Conservation (phyloP, 2,888 invertebrate genomes). For the Belgica antarctica region DNA sequence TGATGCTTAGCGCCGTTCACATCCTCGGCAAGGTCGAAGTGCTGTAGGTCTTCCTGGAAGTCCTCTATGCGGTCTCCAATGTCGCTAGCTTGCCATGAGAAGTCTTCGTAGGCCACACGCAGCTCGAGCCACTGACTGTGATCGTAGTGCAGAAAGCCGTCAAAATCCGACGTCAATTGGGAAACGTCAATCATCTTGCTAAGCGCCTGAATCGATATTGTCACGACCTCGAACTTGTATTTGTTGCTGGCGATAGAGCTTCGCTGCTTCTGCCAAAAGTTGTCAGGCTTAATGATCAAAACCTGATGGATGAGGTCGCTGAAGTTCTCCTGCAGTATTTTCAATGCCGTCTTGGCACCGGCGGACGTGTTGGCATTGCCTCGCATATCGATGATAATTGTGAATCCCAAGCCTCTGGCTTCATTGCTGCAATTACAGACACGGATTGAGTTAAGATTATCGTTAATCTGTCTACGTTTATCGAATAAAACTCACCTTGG, state of each 20-base stretch:
- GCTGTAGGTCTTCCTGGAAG: slow-evolving; percentile 86
- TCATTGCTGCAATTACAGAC: slow-evolving; percentile 66
- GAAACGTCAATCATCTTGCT: slow-evolving; percentile 88
- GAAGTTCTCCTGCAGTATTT: slow-evolving; percentile 95
- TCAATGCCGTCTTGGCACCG: slow-evolving; percentile 94
- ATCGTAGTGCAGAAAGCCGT: slow-evolving; percentile 90
- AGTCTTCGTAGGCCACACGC: slow-evolving; percentile 89
- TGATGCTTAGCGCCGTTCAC: slow-evolving; percentile 87
- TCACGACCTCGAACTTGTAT: slow-evolving; percentile 97
- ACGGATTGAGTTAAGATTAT: slow-evolving; percentile 10
- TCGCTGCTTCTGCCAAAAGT: slow-evolving; percentile 99
- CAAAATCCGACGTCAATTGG: slow-evolving; percentile 90
- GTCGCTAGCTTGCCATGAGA: slow-evolving; percentile 94
- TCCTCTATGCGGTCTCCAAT: slow-evolving; percentile 89
- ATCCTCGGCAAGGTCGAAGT: slow-evolving; percentile 93
- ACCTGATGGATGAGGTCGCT: slow-evolving; percentile 87
- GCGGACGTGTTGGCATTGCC: slow-evolving; percentile 78
- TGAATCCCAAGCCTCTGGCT: slow-evolving; percentile 83
- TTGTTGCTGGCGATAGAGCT: slow-evolving; percentile 96
- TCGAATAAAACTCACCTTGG: slow-evolving; percentile 71
- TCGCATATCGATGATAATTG: slow-evolving; percentile 96
- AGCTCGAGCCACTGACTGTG: slow-evolving; percentile 97
- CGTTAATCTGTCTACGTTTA: background rate
- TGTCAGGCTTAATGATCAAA: slow-evolving; percentile 97
- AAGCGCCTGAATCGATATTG: slow-evolving; percentile 93